A percentile compares a stretch with the other conserved stretches of the same genome.
These are phyloP conservation scores for Phaonia tiefii DNA, from an alignment of 2,888 invertebrate species.

Conservation along the genomic window DNA sequence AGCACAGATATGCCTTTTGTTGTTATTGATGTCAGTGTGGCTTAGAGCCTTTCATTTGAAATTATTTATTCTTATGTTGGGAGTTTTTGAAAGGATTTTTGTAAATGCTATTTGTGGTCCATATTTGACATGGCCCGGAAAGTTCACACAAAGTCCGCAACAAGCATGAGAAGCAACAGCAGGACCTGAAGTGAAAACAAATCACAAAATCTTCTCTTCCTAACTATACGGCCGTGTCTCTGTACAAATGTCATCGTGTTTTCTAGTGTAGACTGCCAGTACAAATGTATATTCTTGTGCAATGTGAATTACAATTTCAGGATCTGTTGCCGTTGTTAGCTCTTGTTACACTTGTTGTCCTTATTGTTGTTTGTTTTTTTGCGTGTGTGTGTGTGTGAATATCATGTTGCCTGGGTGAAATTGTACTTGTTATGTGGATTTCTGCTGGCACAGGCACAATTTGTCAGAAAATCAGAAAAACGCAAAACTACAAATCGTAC, in stretches of 20 bases:
- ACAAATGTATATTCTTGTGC: not conserved
- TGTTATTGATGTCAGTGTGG: conserved; percentile 41
- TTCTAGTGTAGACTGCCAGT: no score
- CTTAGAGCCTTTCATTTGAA: conserved; percentile 50
- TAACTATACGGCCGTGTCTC: no score
- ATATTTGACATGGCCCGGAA: conserved; percentile 50
- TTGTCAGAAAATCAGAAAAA: not conserved
- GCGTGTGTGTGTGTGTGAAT: not conserved
- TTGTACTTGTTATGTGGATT: conserved; percentile 41
- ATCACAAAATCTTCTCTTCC: conserved; percentile 8
- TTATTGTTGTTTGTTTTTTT: not conserved
- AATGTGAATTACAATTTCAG: not conserved
- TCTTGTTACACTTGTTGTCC: conserved; percentile 1
- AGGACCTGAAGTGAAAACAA: conserved; percentile 12
- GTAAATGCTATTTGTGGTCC: conserved; percentile 52
- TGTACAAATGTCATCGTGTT: no score
- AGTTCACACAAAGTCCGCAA: conserved; percentile 23
- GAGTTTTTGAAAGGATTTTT: not conserved
- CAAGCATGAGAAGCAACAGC: conserved; percentile 5
- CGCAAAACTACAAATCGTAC: not conserved
- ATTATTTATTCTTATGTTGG: conserved; percentile 45
- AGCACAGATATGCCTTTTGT: no score
- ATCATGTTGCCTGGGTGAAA: not conserved
- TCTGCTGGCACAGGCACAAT: conserved; percentile 48
- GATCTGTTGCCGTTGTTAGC: not conserved